These are phyloP conservation scores for Pangasius larnaudii DNA, from an alignment of 2,797 vertebrate species.

Conservation along the genomic window DNA sequence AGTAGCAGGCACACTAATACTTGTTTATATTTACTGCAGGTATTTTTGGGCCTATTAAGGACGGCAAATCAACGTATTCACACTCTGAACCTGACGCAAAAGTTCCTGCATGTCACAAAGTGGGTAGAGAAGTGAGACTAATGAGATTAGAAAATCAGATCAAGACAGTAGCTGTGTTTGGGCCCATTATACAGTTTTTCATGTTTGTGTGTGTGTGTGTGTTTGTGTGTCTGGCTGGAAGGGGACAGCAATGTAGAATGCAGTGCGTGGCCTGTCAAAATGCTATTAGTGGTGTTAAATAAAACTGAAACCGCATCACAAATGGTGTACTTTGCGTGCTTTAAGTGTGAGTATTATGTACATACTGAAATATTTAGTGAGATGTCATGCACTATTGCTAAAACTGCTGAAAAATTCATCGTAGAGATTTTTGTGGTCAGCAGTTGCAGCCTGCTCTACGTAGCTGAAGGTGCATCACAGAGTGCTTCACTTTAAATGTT, in stretches of 20 bases:
- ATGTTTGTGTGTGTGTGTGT: constrained; percentile 10
- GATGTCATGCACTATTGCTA: constrained; percentile 18
- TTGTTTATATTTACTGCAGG: constrained; percentile 32
- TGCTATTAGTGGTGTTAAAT: constrained; percentile 38
- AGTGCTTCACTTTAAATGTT: not conserved
- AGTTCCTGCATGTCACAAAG: constrained; percentile 34
- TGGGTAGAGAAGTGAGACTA: constrained; percentile 39
- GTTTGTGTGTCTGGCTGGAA: not conserved
- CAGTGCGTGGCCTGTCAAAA: constrained; percentile 37
- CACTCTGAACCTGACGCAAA: constrained; percentile 1
- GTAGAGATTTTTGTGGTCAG: constrained; percentile 7
- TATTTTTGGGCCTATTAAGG: constrained; percentile 41
- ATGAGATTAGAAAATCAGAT: constrained; percentile 38
- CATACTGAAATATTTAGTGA: constrained; percentile 23
- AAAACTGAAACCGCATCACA: constrained; percentile 33
- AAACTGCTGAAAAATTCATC: constrained; percentile 10
- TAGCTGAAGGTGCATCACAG: not conserved
- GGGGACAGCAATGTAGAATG: not conserved
- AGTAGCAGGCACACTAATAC: constrained; percentile 8
- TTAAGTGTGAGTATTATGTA: constrained; percentile 30
- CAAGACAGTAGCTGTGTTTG: constrained; percentile 25
- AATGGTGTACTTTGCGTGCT: constrained; percentile 9
- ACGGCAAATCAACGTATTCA: constrained; percentile 19
- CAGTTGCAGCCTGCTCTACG: not conserved
- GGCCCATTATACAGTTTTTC: constrained; percentile 46